phyloP scores from a whole-genome alignment of 2,113 vertebrate species.

The Centropristis striata region DNA sequence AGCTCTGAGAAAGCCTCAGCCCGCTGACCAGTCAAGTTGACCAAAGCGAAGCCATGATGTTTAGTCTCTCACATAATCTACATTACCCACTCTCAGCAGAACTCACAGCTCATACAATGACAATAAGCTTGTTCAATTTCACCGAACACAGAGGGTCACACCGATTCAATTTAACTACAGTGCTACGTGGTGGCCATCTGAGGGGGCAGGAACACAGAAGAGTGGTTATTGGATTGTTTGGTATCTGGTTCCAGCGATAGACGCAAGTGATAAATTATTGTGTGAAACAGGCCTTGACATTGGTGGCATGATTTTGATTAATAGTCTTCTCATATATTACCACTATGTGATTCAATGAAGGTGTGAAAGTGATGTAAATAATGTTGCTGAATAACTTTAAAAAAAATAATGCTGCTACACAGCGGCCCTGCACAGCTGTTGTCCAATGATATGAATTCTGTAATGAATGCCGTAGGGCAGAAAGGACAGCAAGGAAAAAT shows the following conservation, averaged over 20 bases:
- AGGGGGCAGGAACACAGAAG: conserved; percentile 29
- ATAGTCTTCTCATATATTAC: conserved; percentile 35
- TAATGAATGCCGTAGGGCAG: conserved; percentile 18
- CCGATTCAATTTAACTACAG: conserved; percentile 47
- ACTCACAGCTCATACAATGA: conserved; percentile 33
- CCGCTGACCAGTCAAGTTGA: conserved; percentile 32
- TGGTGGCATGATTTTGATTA: conserved; percentile 42
- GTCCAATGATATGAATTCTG: conserved; percentile 24
- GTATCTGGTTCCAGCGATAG: conserved; percentile 28
- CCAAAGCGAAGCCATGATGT: conserved; percentile 27
- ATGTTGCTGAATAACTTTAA: not conserved
- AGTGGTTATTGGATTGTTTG: conserved; percentile 52
- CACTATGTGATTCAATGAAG: not conserved
- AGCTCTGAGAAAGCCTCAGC: conserved; percentile 4
- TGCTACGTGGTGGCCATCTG: conserved; percentile 17
- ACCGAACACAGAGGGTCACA: conserved; percentile 48
- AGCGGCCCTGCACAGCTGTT: conserved; percentile 30
- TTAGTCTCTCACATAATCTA: conserved; percentile 46
- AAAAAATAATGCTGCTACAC: conserved; percentile 8
- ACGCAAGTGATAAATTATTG: conserved; percentile 45
- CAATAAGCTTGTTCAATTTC: conserved; percentile 64
- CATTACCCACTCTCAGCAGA: conserved; percentile 26
- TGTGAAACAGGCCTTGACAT: conserved; percentile 44
- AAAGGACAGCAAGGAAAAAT: not conserved
- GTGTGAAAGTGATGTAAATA: not conserved